These are phyloP conservation scores for Dipodomys stephensi DNA, from an alignment of 2,113 vertebrate species.

Conservation along the genomic window DNA sequence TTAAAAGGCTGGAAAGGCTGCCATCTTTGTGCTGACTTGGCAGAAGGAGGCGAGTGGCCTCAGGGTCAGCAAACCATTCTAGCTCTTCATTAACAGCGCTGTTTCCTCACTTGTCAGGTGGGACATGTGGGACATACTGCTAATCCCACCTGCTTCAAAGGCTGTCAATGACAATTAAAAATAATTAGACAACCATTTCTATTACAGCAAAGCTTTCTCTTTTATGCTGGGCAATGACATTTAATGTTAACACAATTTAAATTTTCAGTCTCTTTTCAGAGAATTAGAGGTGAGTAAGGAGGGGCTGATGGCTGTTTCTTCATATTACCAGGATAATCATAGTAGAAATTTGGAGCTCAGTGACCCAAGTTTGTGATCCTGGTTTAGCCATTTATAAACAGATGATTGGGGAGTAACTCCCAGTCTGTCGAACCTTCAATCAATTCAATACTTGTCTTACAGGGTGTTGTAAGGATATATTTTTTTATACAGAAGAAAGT, in stretches of 20 bases:
- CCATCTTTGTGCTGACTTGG: neutral
- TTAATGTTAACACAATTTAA: conserved; percentile 39
- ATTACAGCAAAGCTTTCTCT: neutral
- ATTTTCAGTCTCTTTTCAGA: conserved; percentile 18
- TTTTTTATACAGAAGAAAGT: conserved; percentile 50
- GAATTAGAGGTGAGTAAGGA: fast-evolving
- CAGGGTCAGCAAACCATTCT: neutral
- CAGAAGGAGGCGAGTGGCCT: neutral
- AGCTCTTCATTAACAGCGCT: neutral
- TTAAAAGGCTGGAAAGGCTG: neutral
- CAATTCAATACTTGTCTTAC: neutral
- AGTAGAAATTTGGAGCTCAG: neutral
- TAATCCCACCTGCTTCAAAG: neutral
- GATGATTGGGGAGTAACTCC: fast-evolving
- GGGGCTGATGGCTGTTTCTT: neutral
- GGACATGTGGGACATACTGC: neutral
- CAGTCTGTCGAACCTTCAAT: neutral
- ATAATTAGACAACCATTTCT: neutral
- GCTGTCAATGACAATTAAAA: neutral
- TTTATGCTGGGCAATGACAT: neutral
- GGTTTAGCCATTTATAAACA: neutral
- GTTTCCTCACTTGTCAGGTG: neutral
- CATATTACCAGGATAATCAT: neutral
- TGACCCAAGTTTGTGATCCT: neutral
- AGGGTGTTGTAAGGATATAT: neutral